Evolutionary conservation across 2,113 vertebrate genomes (phyloP), one percentile per base, ranked within the genome.

Genomic region (Aplodontia rufa): DNA sequence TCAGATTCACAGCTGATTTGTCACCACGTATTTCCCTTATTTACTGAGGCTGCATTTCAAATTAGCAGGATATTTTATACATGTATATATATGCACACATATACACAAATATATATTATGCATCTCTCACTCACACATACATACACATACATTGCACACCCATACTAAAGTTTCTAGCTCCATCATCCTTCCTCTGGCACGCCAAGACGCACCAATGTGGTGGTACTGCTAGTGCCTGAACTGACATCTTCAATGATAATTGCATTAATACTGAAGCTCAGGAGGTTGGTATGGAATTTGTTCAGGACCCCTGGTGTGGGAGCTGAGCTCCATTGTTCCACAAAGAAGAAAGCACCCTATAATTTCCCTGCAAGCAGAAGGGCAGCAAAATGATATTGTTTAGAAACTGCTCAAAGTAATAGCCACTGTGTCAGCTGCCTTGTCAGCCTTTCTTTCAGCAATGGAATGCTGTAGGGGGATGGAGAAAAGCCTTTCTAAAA

Each of bases 281-380:
- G 12, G 69, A 94, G 83, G 60, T 82, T 92, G 75, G 71, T 97
- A 24, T 0, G 68, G 97, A 97, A 97, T 98, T 89, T 79, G 6
- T 40, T 88, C 19, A 71, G 87, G 72, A 97, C 96, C 81, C 58
- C 91, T 32, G 75, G n/a, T 49, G 68, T 12, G 20, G 74, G 74
- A 97, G 84, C 80, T 93, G 92, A 97, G 81, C 92, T 90, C 37
- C 96, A 97, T 97, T 98, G 97, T 98, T 98, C 94, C 89, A 98
- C 95, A 97, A 97, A 97, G 97, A 97, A 97, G 94, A 96, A 98
- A 95, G 84, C 91, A 98, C 96, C 96, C 96, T 98, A 96, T 98
- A 98, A 98, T 98, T 98, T 98, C 96, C 96, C 55, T 97, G 97
- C 98, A 98, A 98, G 89, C 62, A 97, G 97, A 98, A 97, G 87